These are phyloP conservation scores for Drosophila anceps DNA, from an alignment of 2,888 invertebrate species.

Conservation along the genomic window DNA sequence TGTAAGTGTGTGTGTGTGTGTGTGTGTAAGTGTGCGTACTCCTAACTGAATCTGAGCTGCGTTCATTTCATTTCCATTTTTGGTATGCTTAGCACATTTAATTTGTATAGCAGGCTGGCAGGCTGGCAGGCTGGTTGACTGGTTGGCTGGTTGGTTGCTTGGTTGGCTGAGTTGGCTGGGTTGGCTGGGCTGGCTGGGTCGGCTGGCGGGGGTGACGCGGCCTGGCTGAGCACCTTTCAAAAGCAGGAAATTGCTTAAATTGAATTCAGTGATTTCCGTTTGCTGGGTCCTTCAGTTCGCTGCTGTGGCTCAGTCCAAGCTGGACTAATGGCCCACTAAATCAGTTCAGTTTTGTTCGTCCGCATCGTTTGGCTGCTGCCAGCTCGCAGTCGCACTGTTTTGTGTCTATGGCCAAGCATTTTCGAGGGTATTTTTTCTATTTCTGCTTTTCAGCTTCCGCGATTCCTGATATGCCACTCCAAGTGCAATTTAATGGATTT, in stretches of 20 bases:
- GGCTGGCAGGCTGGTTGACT: background rate
- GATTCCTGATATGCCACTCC: slow-evolving; percentile 36
- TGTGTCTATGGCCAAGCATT: slow-evolving; percentile 7
- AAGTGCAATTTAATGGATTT: slow-evolving; percentile 73
- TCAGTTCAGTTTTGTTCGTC: slow-evolving; percentile 18
- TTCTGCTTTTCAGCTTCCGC: slow-evolving; percentile 1
- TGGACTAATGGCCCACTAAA: slow-evolving; percentile 21
- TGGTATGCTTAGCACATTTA: slow-evolving; percentile 64
- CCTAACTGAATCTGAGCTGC: slow-evolving; percentile 35
- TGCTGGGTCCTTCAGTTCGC: slow-evolving; percentile 19
- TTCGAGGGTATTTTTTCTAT: background rate
- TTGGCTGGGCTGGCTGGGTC: background rate
- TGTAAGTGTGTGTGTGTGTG: background rate
- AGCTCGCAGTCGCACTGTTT: slow-evolving; percentile 4
- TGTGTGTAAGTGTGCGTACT: slow-evolving; percentile 9
- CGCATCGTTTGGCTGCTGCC: slow-evolving; percentile 3
- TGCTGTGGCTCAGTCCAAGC: slow-evolving; percentile 1
- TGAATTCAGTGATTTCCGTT: slow-evolving; percentile 74
- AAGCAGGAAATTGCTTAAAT: slow-evolving; percentile 75
- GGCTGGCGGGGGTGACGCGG: slow-evolving; percentile 4
- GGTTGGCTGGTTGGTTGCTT: background rate
- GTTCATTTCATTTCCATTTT: slow-evolving; percentile 33
- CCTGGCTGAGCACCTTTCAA: slow-evolving; percentile 52
- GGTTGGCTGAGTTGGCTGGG: background rate
- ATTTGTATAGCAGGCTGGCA: slow-evolving; percentile 43